Percentiles rank a stretch among this genome's conserved stretches.
Conservation (phyloP, 2,888 invertebrate species). For the Marronus borbonicus region DNA sequence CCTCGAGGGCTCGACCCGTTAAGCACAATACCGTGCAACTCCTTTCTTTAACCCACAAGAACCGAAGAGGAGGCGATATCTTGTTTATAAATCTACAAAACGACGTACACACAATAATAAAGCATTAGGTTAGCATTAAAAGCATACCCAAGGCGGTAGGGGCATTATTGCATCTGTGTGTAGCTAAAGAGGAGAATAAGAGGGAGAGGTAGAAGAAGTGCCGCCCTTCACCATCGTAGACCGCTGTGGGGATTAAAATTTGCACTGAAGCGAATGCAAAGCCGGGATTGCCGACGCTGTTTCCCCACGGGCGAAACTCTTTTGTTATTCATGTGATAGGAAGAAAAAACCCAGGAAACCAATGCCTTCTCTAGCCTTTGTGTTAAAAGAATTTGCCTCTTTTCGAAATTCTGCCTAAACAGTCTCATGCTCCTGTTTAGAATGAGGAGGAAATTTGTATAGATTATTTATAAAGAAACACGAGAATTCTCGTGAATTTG, state of each 20-base stretch:
- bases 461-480: too few relatives aligned
- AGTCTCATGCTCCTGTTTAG: too few relatives aligned
- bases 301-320: conserved; percentile 49
- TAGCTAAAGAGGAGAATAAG: too few relatives aligned
- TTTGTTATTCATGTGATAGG: conserved; percentile 52
- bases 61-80: neutral
- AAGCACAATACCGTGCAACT: neutral
- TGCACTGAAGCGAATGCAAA: conserved; percentile 47
- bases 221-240: too few relatives aligned
- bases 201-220: too few relatives aligned
- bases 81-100: neutral
- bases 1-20: too few relatives aligned
- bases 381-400: too few relatives aligned
- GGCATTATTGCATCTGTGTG: too few relatives aligned
- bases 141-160: neutral
- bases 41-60: neutral
- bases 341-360: neutral
- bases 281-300: conserved; percentile 51
- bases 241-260: conserved; percentile 47
- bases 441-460: too few relatives aligned
- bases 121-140: conserved; percentile 9
- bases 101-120: neutral
- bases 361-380: too few relatives aligned
- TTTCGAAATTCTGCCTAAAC: too few relatives aligned
- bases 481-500: too few relatives aligned